Percentiles rank a stretch among this genome's conserved stretches.
Conservation (phyloP, 2,113 vertebrate species). For the Forbesichthys agassizii region DNA sequence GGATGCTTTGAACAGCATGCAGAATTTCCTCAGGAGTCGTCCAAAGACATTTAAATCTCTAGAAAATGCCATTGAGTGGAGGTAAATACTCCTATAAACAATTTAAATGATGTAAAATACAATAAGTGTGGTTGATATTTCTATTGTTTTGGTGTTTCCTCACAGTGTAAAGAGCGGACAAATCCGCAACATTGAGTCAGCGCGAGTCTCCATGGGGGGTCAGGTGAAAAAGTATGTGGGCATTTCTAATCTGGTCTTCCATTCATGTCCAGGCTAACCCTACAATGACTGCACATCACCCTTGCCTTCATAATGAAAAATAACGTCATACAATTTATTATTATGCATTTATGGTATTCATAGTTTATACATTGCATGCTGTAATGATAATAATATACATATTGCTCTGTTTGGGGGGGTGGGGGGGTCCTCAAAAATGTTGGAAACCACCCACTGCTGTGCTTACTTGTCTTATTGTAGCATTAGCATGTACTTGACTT, state of each 20-base stretch:
- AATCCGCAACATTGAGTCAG: constrained; percentile 94
- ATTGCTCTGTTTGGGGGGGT: no score
- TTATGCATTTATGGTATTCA: no score
- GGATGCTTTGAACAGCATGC: constrained; percentile 99
- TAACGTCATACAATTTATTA: no score
- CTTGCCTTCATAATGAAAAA: no score
- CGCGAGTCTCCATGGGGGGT: constrained; percentile 95
- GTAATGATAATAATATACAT: no score
- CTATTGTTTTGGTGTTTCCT: not conserved
- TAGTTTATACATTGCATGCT: no score
- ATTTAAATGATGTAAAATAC: not conserved
- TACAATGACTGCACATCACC: no score
- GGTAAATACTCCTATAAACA: constrained; percentile 67
- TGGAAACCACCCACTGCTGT: no score
- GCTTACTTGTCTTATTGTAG: no score
- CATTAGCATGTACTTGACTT: no score
- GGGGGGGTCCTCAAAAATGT: no score
- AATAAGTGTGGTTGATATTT: not conserved
- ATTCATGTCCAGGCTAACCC: no score
- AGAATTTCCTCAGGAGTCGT: constrained; percentile 96
- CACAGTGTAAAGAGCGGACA: constrained; percentile 96
- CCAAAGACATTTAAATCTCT: constrained; percentile 97
- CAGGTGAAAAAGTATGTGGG: constrained; percentile 93
- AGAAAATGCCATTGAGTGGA: constrained; percentile 98
- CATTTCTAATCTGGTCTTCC: not conserved